Base-by-base conservation (phyloP, 2,113 vertebrate species). In the Menura novaehollandiae region DNA sequence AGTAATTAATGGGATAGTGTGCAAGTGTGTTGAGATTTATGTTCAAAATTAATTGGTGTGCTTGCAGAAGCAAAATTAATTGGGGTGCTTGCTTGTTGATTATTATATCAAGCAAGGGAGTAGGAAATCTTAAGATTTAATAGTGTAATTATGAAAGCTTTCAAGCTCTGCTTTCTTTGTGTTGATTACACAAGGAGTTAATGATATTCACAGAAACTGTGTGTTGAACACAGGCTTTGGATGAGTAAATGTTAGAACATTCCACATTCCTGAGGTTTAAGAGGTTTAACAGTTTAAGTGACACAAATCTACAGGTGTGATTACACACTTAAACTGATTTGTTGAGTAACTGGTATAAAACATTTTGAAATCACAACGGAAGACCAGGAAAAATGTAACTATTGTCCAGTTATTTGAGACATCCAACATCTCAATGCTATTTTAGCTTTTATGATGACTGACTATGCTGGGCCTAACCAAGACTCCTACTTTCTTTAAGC, bases 31-130 rank as follows among this genome's bases (percentile, higher is more conserved):
- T 41, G 49, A 95, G 94, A 95, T 97, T 95, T 96, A 96, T 72
- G 94, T 60, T 88, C 47, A 78, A 44, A 95, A 96, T 95, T 96
- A 97, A 97, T 94, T 89, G 64, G 80, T 76, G 55, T 91, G 77
- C 89, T 85, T 82, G 18, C 68, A 81, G 56, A 81, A 69, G 83
- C 60, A 91, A 68, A 94, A 96, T 95, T 96, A 95, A 97, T 93
- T 64, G 83, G 76, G 84, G 78, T 95, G 62, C 89, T 85, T 94
- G 28, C 85, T 93, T 96, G 88, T 94, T 97, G 93, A 94, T 89
- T 67, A 96, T 60, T 92, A 24, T 30, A 86, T 92, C 79, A 85
- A 83, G 43, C 47, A 90, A 91, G 52, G 17, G 75, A 72, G 47
- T 75, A 78, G 41, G 68, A 95, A 90, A 93, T 81, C 79, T 74